These are phyloP conservation scores for Polyploca ridens DNA, from an alignment of 2,888 invertebrate species.

Conservation along the genomic window DNA sequence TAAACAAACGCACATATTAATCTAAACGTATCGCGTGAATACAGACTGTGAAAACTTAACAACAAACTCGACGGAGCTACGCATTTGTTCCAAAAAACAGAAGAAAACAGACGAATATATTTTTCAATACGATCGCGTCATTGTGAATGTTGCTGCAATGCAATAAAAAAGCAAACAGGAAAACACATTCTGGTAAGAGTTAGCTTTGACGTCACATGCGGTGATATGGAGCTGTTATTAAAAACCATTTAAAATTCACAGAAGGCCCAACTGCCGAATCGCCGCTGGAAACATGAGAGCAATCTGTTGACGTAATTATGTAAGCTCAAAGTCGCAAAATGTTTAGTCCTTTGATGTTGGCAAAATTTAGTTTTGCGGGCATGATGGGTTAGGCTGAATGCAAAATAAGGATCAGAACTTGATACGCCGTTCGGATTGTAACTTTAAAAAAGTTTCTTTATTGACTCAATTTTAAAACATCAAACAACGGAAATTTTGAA, in stretches of 20 bases:
- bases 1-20: slow-evolving; percentile 79
- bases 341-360: slow-evolving; percentile 65
- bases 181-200: slow-evolving; percentile 66
- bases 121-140: slow-evolving; percentile 20
- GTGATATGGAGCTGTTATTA: slow-evolving; percentile 62
- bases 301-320: slow-evolving; percentile 73
- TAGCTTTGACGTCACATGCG: slow-evolving; percentile 61
- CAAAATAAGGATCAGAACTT: not conserved
- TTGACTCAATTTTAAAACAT: not conserved
- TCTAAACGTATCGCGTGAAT: slow-evolving; percentile 75
- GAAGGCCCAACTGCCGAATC: slow-evolving; percentile 69
- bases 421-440: not conserved
- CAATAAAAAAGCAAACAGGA: slow-evolving; percentile 22
- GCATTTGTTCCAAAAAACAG: slow-evolving; percentile 56
- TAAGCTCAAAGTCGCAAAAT: slow-evolving; percentile 63
- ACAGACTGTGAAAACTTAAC: slow-evolving; percentile 68
- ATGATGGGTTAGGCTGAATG: not conserved
- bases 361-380: slow-evolving; percentile 49
- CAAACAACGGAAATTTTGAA: not conserved
- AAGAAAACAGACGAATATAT: slow-evolving; percentile 42
- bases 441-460: not conserved
- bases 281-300: slow-evolving; percentile 62
- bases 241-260: slow-evolving; percentile 83
- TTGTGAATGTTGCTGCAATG: slow-evolving; percentile 21
- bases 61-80: slow-evolving; percentile 65